Percentiles rank a stretch among this genome's conserved stretches.
Evolutionary conservation across 2,797 vertebrate species (phyloP).

Genomic region (Acrossocheilus wenchowensis): DNA sequence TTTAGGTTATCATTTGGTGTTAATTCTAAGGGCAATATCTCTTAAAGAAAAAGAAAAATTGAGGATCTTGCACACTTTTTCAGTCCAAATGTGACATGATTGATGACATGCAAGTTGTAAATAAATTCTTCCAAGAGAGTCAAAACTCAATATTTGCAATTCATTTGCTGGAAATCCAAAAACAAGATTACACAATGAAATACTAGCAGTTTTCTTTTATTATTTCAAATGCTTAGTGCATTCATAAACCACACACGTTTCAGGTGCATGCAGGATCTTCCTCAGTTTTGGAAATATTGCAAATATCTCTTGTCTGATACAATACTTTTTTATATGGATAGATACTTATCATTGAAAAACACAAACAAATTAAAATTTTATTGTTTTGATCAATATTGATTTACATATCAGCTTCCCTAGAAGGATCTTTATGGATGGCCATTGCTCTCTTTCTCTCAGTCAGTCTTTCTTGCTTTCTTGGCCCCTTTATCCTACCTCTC

Average conservation of each 20-base stretch:
- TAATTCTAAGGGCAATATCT: background rate
- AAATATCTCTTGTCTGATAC: background rate
- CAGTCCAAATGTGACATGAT: background rate
- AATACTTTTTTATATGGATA: background rate
- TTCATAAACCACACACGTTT: background rate
- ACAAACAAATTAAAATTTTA: background rate
- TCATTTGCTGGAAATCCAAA: no score
- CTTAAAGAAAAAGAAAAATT: background rate
- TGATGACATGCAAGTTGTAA: background rate
- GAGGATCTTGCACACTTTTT: background rate
- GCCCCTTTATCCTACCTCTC: background rate
- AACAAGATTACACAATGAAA: background rate
- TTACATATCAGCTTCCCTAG: background rate
- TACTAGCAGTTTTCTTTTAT: background rate
- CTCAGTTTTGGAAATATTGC: background rate
- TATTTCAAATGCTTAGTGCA: background rate
- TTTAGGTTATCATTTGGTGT: background rate
- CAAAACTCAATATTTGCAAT: no score
- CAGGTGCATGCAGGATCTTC: background rate
- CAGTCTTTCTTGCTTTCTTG: background rate
- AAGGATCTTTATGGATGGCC: background rate
- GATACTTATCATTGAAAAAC: background rate
- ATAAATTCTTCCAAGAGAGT: background rate
- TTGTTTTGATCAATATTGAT: background rate
- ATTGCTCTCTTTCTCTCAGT: background rate